Base-by-base conservation (phyloP, 2,797 vertebrate species). In the Schizothorax lantsangensis region DNA sequence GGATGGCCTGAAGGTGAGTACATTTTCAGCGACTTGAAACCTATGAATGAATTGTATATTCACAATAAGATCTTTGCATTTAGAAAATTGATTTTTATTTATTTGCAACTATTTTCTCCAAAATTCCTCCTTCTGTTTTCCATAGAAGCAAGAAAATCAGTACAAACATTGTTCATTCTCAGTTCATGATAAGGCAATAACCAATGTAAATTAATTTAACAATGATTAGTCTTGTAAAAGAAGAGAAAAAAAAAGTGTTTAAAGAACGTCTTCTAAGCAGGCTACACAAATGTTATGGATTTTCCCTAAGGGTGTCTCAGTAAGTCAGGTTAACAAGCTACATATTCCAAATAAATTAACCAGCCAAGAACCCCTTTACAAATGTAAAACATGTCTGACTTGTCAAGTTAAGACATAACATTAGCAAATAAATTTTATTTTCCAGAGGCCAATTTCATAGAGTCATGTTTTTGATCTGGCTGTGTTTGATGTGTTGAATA, bases 311-410 rank as follows among this genome's bases (percentile, higher is more conserved):
- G 66, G 33, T 64, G 12, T n/a, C 33, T 40, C 75, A 79, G 4
- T n/a, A 78, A 21, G 72, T 59, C 77, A 59, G 19, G 43, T 68
- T 43, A 81, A 68, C 26, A 66, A 23, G 40, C 79, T 66, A 36
- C 33, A 79, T n/a, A 6, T 49, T 81, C 43, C 64, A 83, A 57
- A 57, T 72, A 43, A 72, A 73, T 84, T 23, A 23, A 62, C 38
- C 40, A 84, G 54, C 52, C 17, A 62, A 45, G 2, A 73, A 84
- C 17, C n/a, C 57, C 57, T 75, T 59, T 64, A 62, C 43, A 77
- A 77, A 66, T 33, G 38, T 43, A 30, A 57, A 43, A 84, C 57
- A 75, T 75, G 57, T 84, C 57, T 36, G 72, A 75, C 38, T 73
- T 84, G 26, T 75, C 38, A 33, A 47, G 71, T 74, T 84, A 62